A percentile compares a stretch with the other conserved stretches of the same genome.
Conservation (phyloP, 2,113 vertebrate genomes). For the Anser brachyrhynchus region DNA sequence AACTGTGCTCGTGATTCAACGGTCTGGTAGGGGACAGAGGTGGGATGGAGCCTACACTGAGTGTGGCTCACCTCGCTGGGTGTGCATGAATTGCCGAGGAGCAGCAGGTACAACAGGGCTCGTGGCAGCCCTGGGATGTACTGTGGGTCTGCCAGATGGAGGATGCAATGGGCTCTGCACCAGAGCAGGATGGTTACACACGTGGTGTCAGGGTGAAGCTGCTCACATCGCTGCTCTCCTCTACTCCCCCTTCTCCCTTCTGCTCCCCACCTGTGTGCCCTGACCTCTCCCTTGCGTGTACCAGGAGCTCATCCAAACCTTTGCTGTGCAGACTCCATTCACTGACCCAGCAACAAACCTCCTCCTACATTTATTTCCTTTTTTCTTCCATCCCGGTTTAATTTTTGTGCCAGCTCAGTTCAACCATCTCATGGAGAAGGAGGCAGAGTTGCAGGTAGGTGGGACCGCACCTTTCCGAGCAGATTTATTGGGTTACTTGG, state of each 20-base stretch:
- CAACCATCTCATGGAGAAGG: neutral
- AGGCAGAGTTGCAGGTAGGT: neutral
- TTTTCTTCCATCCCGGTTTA: neutral
- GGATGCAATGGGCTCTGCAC: neutral
- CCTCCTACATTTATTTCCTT: neutral
- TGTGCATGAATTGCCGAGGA: neutral
- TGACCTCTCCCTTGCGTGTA: accelerated
- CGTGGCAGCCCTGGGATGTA: neutral
- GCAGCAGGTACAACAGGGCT: neutral
- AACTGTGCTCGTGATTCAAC: neutral
- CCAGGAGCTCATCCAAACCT: neutral
- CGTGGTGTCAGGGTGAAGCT: neutral
- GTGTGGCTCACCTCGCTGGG: no score
- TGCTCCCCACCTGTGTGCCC: neutral
- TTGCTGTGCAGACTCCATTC: neutral
- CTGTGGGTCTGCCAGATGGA: neutral
- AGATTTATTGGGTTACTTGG: no score
- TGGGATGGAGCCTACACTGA: accelerated
- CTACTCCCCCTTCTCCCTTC: neutral
- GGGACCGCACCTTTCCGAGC: neutral
- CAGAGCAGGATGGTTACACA: accelerated
- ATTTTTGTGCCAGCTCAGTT: neutral
- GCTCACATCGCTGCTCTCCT: neutral
- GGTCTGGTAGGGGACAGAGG: neutral
- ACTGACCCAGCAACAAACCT: neutral